Conservation (phyloP, 2,888 invertebrate species). For the Flabesymbios commensalis region DNA sequence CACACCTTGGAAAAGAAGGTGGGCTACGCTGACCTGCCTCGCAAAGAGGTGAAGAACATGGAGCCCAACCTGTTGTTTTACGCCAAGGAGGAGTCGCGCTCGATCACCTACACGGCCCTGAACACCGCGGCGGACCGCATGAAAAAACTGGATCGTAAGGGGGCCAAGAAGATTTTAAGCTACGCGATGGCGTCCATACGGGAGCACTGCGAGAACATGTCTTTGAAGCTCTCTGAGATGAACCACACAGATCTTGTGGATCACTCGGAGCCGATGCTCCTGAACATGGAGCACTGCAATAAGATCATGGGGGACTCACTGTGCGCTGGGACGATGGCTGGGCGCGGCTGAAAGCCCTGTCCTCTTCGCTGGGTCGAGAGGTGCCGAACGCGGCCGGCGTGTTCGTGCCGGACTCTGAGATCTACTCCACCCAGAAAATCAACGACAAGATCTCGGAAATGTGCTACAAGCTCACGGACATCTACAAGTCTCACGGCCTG, state of each 20-base stretch:
- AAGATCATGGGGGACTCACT: conserved; percentile 24
- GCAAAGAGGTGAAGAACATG: conserved; percentile 20
- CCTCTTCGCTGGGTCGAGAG: conserved; percentile 31
- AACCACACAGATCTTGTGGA: conserved; percentile 13
- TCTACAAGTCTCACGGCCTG: conserved; percentile 26
- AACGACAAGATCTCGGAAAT: conserved; percentile 20
- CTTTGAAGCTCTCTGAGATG: conserved; percentile 19
- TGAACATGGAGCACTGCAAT: conserved; percentile 29
- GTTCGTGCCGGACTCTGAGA: conserved; percentile 24
- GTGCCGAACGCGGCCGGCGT: conserved; percentile 23
- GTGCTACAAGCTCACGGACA: conserved; percentile 22
- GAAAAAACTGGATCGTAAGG: conserved; percentile 27
- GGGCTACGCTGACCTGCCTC: conserved; percentile 27
- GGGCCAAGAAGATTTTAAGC: conserved; percentile 15
- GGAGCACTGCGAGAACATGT: conserved; percentile 19
- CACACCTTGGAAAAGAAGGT: conserved; percentile 18
- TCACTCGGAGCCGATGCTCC: conserved; percentile 22
- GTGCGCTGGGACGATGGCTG: conserved; percentile 38
- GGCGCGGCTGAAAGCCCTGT: conserved; percentile 31
- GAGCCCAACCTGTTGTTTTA: conserved; percentile 19
- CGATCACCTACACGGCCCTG: conserved; percentile 21
- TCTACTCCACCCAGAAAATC: conserved; percentile 20
- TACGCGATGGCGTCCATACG: conserved; percentile 12
- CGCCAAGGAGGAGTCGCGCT: conserved; percentile 20
- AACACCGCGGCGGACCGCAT: conserved; percentile 20